These are phyloP conservation scores for Hesperia comma DNA, from an alignment of 2,888 invertebrate genomes.

Conservation along the genomic window DNA sequence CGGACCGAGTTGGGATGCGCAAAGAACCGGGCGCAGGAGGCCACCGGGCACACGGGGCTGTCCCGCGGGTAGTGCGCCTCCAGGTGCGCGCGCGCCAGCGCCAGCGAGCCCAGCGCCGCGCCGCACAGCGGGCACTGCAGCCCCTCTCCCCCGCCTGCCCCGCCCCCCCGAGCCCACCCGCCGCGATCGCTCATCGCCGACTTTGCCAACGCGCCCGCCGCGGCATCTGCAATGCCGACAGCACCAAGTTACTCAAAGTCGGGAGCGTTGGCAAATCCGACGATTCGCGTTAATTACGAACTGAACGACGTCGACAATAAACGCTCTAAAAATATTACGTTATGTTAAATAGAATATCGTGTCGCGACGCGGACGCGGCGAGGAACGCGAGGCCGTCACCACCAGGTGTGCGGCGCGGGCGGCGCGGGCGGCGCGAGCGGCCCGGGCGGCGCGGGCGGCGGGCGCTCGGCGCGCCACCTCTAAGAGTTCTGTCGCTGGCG, in stretches of 20 bases:
- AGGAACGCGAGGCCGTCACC: conserved; percentile 19
- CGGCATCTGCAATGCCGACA: conserved; percentile 85
- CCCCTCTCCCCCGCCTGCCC: conserved; percentile 47
- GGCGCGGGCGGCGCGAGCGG: conserved; percentile 40
- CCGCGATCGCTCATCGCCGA: conserved; percentile 57
- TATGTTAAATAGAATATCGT: conserved; percentile 49
- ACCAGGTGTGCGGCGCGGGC: conserved; percentile 35
- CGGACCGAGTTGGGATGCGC: conserved; percentile 94
- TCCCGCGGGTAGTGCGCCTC: conserved; percentile 93
- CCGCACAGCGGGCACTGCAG: conserved; percentile 90
- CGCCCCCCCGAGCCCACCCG: conserved; percentile 42
- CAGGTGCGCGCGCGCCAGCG: conserved; percentile 88
- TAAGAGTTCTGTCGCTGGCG: conserved; percentile 86
- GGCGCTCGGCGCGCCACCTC: conserved; percentile 70
- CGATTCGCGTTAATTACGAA: conserved; percentile 49
- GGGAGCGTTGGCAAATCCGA: conserved; percentile 67
- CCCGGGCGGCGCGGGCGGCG: conserved; percentile 52
- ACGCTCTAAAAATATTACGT: conserved; percentile 69
- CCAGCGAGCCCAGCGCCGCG: conserved; percentile 86
- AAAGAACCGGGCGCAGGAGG: conserved; percentile 89
- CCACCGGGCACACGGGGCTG: conserved; percentile 91
- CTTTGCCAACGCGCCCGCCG: conserved; percentile 61
- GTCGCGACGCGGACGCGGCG: conserved; percentile 29
- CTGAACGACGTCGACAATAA: conserved; percentile 56
- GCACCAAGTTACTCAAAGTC: conserved; percentile 63